Conservation (phyloP, 2,888 invertebrate species). For the Luperina nickerlii region DNA sequence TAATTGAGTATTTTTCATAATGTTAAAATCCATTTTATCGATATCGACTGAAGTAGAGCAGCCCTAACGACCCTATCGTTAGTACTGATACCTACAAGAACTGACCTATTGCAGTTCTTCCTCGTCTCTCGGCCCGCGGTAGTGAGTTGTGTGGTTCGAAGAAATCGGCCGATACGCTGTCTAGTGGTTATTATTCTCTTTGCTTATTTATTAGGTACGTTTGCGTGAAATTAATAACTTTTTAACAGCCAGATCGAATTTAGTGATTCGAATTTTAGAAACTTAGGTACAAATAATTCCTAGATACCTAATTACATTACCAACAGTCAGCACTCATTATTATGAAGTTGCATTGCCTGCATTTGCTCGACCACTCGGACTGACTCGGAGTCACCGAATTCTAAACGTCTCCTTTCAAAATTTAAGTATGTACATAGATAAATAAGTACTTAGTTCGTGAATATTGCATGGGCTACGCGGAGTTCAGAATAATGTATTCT, state of each 20-base stretch:
- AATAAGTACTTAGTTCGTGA: not conserved
- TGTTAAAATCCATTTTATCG: too few relatives aligned
- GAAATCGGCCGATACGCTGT: too few relatives aligned
- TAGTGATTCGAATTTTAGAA: not conserved
- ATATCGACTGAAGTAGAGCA: too few relatives aligned
- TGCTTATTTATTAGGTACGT: too few relatives aligned
- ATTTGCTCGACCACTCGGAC: not conserved
- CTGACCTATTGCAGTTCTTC: too few relatives aligned
- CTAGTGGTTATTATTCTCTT: too few relatives aligned
- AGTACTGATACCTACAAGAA: too few relatives aligned
- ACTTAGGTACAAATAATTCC: not conserved
- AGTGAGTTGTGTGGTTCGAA: too few relatives aligned
- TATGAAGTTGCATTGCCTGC: conserved; percentile 3
- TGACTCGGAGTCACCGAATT: not conserved
- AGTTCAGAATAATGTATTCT: not conserved
- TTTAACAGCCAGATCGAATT: not conserved
- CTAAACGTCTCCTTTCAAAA: not conserved
- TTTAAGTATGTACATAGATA: not conserved
- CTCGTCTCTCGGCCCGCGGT: too few relatives aligned
- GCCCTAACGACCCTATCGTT: too few relatives aligned
- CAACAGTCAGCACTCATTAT: not conserved
- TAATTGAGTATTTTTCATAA: too few relatives aligned
- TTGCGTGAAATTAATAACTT: conserved; percentile 2
- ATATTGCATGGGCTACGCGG: not conserved
- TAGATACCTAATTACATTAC: not conserved